Conservation (phyloP, 2,797 vertebrate species). For the Yasuhikotakia modesta region DNA sequence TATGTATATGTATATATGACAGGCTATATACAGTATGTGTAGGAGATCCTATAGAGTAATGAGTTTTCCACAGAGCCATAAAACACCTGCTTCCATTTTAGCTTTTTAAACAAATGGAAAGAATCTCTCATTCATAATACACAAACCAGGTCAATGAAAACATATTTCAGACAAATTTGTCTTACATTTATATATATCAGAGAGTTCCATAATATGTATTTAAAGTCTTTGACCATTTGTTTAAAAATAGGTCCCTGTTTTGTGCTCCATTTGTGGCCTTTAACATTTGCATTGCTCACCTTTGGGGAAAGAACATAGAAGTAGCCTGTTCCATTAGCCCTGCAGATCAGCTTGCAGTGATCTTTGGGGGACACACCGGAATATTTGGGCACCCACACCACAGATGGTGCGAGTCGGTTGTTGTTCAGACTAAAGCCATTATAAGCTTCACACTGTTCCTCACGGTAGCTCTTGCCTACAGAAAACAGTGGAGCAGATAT, state of each 20-base stretch:
- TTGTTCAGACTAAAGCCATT: constrained; percentile 90
- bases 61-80: no score
- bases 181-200: no score
- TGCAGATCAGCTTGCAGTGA: constrained; percentile 95
- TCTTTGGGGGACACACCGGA: constrained; percentile 89
- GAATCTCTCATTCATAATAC: no score
- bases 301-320: constrained; percentile 95
- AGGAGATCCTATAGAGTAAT: no score
- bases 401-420: constrained; percentile 85
- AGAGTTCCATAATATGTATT: no score
- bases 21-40: no score
- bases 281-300: constrained; percentile 71
- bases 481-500: neutral
- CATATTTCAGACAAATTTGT: no score
- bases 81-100: no score
- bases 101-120: no score
- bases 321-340: constrained; percentile 97
- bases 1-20: no score
- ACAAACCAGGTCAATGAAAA: no score
- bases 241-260: neutral
- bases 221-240: no score
- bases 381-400: constrained; percentile 97
- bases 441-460: constrained; percentile 93
- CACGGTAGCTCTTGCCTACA: constrained; percentile 88
- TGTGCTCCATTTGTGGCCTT: neutral